Percentiles rank a stretch among this genome's conserved stretches.
phyloP scores from a whole-genome alignment of 2,888 invertebrate species.

The Eupithecia exiguata region DNA sequence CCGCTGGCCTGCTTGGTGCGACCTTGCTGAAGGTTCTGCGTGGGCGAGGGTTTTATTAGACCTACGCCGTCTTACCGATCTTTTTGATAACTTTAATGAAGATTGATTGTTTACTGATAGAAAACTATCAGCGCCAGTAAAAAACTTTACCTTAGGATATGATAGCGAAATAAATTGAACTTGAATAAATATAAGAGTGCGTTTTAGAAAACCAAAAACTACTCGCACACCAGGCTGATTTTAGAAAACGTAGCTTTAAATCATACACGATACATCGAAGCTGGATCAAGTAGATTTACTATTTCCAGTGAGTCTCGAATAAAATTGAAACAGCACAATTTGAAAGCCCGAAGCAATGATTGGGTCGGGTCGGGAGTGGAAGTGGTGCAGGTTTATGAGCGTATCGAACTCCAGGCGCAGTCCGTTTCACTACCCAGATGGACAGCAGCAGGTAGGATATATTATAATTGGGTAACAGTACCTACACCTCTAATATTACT shows the following conservation, averaged over 20 bases:
- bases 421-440: neutral
- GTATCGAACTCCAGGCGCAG: constrained; percentile 28
- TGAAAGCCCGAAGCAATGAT: neutral
- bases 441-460: too few species aligned
- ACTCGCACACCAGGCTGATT: neutral
- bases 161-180: neutral
- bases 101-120: constrained; percentile 16
- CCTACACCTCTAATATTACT: too few species aligned
- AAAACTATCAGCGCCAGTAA: neutral
- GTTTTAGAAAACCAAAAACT: neutral
- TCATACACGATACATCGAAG: too few species aligned
- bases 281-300: neutral
- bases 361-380: neutral
- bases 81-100: constrained; percentile 31
- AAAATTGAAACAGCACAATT: neutral
- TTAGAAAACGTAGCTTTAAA: neutral
- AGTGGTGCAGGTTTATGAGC: constrained; percentile 33
- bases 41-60: constrained; percentile 36
- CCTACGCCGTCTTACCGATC: constrained; percentile 29
- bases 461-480: too few species aligned
- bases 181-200: neutral
- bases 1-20: constrained; percentile 31
- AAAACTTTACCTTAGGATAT: neutral
- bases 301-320: neutral
- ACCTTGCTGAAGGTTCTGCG: constrained; percentile 41